Evolutionary conservation across 2,797 vertebrate species (phyloP).

Genomic region (Mus spretus): DNA sequence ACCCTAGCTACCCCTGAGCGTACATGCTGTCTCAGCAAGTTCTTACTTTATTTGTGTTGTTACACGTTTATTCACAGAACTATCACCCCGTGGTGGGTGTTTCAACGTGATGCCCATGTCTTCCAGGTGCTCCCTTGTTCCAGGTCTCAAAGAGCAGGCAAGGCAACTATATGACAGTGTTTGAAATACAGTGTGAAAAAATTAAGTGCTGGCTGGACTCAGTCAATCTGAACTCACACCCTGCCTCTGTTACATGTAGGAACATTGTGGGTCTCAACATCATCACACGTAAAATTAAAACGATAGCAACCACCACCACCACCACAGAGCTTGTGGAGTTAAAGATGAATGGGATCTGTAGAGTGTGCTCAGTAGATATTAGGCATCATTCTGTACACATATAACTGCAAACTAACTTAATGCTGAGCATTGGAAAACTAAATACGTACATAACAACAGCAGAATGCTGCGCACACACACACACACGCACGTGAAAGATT

Average conservation of each 20-base stretch:
- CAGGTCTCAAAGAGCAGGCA: neutral
- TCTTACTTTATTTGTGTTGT: neutral
- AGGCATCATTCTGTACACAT: neutral
- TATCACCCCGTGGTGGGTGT: neutral
- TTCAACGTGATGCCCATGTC: neutral
- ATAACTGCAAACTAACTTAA: constrained; percentile 51
- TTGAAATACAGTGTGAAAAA: neutral
- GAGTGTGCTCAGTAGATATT: constrained; percentile 28
- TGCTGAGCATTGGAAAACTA: neutral
- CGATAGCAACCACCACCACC: neutral
- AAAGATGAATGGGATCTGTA: constrained; percentile 12
- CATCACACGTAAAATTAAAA: constrained; percentile 47
- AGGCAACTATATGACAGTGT: neutral
- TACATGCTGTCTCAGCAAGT: neutral
- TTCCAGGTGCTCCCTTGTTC: neutral
- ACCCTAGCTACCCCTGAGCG: neutral
- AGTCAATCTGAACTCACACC: constrained; percentile 23
- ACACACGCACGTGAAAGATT: constrained; percentile 67
- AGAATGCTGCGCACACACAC: constrained; percentile 73
- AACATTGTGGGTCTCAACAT: neutral
- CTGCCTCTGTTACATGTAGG: neutral
- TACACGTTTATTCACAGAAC: too few relatives aligned
- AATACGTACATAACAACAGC: neutral
- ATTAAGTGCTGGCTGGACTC: neutral
- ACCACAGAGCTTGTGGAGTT: neutral